Conservation (phyloP, 92 coral and sea anemone genomes). For the Bergia puertoricense region DNA sequence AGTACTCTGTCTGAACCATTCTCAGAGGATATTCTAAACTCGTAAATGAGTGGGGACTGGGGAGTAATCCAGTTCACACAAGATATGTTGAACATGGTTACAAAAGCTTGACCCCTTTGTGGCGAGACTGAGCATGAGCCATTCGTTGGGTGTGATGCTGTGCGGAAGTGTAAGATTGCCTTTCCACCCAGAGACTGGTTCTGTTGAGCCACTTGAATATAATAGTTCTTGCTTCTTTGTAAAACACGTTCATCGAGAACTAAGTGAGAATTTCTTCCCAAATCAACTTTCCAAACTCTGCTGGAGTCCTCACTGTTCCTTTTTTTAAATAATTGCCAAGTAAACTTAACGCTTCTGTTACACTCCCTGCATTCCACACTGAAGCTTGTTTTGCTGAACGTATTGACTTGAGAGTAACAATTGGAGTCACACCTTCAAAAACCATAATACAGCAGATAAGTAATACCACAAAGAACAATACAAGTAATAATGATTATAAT, state of each 20-base stretch:
- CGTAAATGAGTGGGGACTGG: conserved; percentile 5
- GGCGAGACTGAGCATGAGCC: conserved; percentile 1
- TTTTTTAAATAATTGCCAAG: neutral
- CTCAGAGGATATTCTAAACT: neutral
- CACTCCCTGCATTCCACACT: neutral
- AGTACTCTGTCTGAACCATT: neutral
- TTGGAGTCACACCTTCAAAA: conserved; percentile 13
- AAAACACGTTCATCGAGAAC: neutral
- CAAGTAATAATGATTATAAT: neutral
- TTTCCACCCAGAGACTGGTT: neutral
- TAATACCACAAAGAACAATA: neutral
- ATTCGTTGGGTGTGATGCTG: neutral
- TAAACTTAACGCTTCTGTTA: neutral
- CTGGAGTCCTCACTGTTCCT: neutral
- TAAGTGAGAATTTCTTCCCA: neutral
- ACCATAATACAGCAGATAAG: neutral
- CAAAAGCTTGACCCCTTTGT: conserved; percentile 14
- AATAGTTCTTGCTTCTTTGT: neutral
- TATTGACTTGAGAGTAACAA: conserved; percentile 7
- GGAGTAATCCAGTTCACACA: conserved; percentile 20
- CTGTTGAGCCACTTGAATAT: neutral
- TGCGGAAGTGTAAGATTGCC: neutral
- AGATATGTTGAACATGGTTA: conserved; percentile 8
- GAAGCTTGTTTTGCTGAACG: neutral
- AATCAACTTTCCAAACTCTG: neutral